phyloP scores from a whole-genome alignment of 2,888 invertebrate species.

The Minunthozetes semirufus region DNA sequence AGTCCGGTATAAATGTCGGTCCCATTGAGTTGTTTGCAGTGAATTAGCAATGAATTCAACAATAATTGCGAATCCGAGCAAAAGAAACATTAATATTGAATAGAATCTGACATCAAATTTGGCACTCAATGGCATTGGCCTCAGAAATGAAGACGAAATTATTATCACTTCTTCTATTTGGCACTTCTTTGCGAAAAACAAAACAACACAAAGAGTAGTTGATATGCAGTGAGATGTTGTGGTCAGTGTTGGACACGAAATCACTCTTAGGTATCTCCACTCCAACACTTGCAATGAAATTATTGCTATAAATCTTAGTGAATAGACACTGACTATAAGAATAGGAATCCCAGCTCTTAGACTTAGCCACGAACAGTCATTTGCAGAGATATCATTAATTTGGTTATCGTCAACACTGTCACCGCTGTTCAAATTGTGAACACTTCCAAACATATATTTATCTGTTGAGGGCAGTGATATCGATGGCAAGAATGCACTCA shows the following conservation, averaged over 20 bases:
- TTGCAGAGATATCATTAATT: background rate
- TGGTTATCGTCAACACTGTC: background rate
- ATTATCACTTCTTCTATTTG: conserved; percentile 28
- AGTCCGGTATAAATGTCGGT: background rate
- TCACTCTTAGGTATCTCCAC: background rate
- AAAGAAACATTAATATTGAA: conserved; percentile 5
- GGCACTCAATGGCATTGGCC: conserved; percentile 18
- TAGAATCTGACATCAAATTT: conserved; percentile 19
- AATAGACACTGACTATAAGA: background rate
- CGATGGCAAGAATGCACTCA: conserved; percentile 4
- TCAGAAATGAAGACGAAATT: conserved; percentile 20
- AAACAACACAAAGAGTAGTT: background rate
- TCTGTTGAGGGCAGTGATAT: conserved; percentile 22
- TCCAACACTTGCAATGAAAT: background rate
- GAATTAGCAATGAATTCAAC: conserved; percentile 4
- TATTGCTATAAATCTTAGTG: background rate
- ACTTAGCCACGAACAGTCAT: background rate
- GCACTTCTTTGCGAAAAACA: conserved; percentile 21
- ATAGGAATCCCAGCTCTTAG: background rate
- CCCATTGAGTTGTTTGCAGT: conserved; percentile 11
- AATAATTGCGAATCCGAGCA: background rate
- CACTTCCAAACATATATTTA: background rate
- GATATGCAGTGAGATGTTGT: conserved; percentile 6
- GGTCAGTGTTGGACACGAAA: conserved; percentile 4
- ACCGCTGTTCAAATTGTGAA: conserved; percentile 1